Percentiles rank a stretch among this genome's conserved stretches.
Conservation (phyloP, 1,140 invertebrate genomes). For the Listronotus bonariensis region DNA sequence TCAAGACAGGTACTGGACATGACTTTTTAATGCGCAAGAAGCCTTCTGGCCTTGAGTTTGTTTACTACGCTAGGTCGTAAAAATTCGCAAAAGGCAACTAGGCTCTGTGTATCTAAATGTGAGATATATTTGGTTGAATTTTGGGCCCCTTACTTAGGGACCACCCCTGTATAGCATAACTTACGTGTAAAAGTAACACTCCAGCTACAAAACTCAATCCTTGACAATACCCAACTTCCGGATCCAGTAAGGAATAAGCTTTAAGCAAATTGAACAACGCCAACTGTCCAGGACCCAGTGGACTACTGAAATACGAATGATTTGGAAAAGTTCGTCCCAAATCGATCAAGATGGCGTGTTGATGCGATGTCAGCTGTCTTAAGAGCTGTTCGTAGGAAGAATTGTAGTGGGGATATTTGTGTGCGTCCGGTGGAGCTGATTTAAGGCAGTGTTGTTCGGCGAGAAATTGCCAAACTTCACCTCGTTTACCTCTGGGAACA, state of each 20-base stretch:
- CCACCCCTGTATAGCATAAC: conserved; percentile 45
- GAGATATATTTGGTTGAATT: too few species aligned
- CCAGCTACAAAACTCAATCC: conserved; percentile 95
- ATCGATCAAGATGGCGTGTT: conserved; percentile 93
- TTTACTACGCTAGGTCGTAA: too few species aligned
- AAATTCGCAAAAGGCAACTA: too few species aligned
- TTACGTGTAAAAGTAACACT: conserved; percentile 89
- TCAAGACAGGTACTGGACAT: too few species aligned
- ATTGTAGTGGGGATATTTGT: conserved; percentile 74
- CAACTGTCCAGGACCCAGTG: conserved; percentile 87
- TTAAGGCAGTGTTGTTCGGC: conserved; percentile 79
- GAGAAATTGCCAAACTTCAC: conserved; percentile 90
- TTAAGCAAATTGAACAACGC: conserved; percentile 94
- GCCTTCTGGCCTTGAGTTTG: too few species aligned
- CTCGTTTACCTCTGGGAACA: conserved; percentile 82
- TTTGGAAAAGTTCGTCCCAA: conserved; percentile 92
- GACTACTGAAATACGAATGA: conserved; percentile 87
- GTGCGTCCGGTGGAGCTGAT: conserved; percentile 69
- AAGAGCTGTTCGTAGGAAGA: conserved; percentile 80
- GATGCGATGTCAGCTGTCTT: conserved; percentile 88
- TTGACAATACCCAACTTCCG: conserved; percentile 94
- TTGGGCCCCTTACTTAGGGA: too few species aligned
- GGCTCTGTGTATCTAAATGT: too few species aligned
- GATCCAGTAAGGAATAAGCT: conserved; percentile 92
- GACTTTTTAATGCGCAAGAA: too few species aligned